A percentile compares a stretch with the other conserved stretches of the same genome.
phyloP scores from a whole-genome alignment of 1,140 invertebrate genomes.

The Scaptodrosophila lebanonensis region DNA sequence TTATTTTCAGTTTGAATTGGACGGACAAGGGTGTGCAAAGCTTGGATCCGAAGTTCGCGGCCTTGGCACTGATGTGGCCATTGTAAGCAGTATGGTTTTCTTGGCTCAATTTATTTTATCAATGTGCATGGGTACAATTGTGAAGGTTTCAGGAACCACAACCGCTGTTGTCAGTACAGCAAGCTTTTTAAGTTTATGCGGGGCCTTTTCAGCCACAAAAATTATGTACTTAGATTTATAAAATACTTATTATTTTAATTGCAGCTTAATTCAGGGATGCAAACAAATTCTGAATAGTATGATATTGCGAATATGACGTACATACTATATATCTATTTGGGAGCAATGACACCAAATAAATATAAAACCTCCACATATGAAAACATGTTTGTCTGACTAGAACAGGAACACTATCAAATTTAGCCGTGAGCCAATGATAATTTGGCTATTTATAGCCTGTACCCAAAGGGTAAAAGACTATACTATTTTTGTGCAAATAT shows the following conservation, averaged over 20 bases:
- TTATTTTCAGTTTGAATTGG: conserved; percentile 82
- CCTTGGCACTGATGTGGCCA: conserved; percentile 94
- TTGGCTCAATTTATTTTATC: conserved; percentile 94
- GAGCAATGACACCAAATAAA: too few species aligned
- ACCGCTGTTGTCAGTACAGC: conserved; percentile 91
- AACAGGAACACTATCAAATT: too few species aligned
- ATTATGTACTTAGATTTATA: conserved; percentile 93
- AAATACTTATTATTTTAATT: conserved; percentile 47
- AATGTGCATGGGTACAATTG: conserved; percentile 90
- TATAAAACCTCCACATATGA: too few species aligned
- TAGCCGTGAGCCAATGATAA: too few species aligned
- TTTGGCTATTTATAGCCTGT: too few species aligned
- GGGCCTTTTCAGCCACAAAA: conserved; percentile 89
- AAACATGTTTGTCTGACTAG: too few species aligned
- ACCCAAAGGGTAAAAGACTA: too few species aligned
- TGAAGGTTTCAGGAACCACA: conserved; percentile 88
- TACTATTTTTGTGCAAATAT: too few species aligned
- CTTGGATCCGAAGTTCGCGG: conserved; percentile 83
- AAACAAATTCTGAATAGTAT: too few species aligned
- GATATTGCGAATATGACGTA: too few species aligned
- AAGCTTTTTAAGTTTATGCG: conserved; percentile 88
- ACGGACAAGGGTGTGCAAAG: conserved; percentile 78
- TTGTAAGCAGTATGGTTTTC: conserved; percentile 97
- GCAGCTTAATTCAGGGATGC: too few species aligned
- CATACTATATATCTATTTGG: too few species aligned